Conservation (phyloP, 2,888 invertebrate genomes). For the Leptogaster cylindrica region DNA sequence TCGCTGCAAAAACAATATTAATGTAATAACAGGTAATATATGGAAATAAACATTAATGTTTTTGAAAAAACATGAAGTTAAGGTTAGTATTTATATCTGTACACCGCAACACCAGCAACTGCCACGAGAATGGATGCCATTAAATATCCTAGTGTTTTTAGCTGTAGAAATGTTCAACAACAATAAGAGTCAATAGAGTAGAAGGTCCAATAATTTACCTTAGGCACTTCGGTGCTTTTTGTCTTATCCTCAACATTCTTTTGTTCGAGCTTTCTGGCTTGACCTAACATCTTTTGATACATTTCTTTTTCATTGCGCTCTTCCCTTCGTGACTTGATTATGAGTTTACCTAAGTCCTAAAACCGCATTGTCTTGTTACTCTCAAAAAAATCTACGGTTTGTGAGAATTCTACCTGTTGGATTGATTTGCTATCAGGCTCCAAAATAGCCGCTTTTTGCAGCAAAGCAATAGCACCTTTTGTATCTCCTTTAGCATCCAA, state of each 20-base stretch:
- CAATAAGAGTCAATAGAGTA: too few species aligned
- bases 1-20: too few species aligned
- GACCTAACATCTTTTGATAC: constrained; percentile 73
- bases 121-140: constrained; percentile 76
- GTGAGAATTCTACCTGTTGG: constrained; percentile 59
- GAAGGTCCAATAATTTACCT: constrained; percentile 50
- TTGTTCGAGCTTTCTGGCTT: constrained; percentile 61
- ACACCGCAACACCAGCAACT: constrained; percentile 75
- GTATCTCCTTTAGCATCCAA: constrained; percentile 73
- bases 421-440: constrained; percentile 71
- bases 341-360: constrained; percentile 65
- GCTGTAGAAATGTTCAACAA: constrained; percentile 52
- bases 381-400: background rate
- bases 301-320: constrained; percentile 69
- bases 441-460: constrained; percentile 69
- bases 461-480: constrained; percentile 71
- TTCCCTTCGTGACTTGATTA: constrained; percentile 66
- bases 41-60: constrained; percentile 8
- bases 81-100: constrained; percentile 72
- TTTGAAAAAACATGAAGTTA: background rate
- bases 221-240: constrained; percentile 57
- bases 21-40: constrained; percentile 1
- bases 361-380: background rate
- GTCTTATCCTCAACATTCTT: constrained; percentile 55
- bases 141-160: constrained; percentile 60